Percentiles rank a stretch among this genome's conserved stretches.
Conservation (phyloP, 2,797 vertebrate species). For the Anguilla pacifica region DNA sequence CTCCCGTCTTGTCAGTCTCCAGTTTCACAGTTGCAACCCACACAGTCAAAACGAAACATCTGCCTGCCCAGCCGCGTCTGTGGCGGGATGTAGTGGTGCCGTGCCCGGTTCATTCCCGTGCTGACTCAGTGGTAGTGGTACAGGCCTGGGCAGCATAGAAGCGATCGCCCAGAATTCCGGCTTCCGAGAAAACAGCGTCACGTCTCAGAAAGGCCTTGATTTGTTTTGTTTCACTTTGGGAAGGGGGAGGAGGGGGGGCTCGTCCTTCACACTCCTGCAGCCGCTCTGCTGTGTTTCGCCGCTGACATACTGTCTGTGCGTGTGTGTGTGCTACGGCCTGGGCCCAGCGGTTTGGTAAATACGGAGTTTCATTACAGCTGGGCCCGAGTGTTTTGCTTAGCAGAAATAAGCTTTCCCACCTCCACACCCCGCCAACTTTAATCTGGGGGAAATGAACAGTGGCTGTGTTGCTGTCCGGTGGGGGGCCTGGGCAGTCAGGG, state of each 20-base stretch:
- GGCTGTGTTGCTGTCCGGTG: not conserved
- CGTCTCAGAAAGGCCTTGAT: not conserved
- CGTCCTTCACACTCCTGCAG: not conserved
- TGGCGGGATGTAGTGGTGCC: not conserved
- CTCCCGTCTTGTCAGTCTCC: not conserved
- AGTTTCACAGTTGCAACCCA: not conserved
- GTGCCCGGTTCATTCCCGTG: not conserved
- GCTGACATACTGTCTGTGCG: no score
- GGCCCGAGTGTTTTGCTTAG: conserved; percentile 19
- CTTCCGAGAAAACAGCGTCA: not conserved
- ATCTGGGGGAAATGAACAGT: conserved; percentile 24
- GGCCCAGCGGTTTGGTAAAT: conserved; percentile 3
- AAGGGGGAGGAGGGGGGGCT: not conserved
- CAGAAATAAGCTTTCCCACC: conserved; percentile 16
- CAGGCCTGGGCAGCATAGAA: no score
- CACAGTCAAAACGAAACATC: not conserved
- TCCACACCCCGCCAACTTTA: not conserved
- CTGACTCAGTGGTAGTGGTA: not conserved
- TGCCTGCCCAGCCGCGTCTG: not conserved
- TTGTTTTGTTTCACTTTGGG: not conserved
- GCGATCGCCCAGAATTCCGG: not conserved
- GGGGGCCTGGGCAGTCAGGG: not conserved
- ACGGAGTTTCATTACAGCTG: not conserved
- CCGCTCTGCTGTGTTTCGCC: not conserved
- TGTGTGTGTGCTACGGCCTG: not conserved